These are phyloP conservation scores for Drosophila guanche DNA, from an alignment of 1,140 invertebrate genomes.

Conservation along the genomic window DNA sequence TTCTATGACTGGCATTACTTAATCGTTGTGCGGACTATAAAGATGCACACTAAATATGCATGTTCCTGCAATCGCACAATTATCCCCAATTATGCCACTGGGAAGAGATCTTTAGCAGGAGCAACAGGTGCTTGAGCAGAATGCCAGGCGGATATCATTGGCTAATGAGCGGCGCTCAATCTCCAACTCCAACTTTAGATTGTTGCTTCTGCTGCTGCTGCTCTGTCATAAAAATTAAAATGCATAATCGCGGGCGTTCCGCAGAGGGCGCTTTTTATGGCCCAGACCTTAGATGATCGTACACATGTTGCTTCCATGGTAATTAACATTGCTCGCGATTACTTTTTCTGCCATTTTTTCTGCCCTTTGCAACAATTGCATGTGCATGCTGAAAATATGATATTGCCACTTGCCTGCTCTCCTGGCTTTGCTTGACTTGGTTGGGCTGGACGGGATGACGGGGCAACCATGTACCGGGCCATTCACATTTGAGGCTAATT, in stretches of 20 bases:
- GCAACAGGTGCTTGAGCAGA: slow-evolving; percentile 45
- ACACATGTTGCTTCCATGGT: slow-evolving; percentile 11
- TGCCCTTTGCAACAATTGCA: slow-evolving; percentile 48
- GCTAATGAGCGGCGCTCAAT: slow-evolving; percentile 61
- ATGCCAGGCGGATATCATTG: slow-evolving; percentile 66
- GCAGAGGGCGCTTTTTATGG: slow-evolving; percentile 21
- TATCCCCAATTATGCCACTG: slow-evolving; percentile 77
- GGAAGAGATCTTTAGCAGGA: slow-evolving; percentile 42
- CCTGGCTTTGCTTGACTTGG: too few relatives aligned
- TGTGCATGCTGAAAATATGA: slow-evolving; percentile 52
- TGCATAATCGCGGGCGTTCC: slow-evolving; percentile 61
- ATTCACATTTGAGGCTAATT: slow-evolving; percentile 66
- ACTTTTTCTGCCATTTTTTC: slow-evolving; percentile 18
- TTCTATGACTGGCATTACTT: slow-evolving; percentile 48
- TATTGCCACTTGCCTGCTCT: slow-evolving; percentile 44
- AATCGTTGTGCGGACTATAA: slow-evolving; percentile 53
- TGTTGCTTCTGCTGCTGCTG: slow-evolving; percentile 10
- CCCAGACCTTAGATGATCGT: not conserved
- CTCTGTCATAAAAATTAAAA: slow-evolving; percentile 59
- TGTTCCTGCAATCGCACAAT: slow-evolving; percentile 73
- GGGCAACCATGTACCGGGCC: slow-evolving; percentile 25
- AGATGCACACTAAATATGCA: slow-evolving; percentile 51
- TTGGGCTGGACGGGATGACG: not conserved
- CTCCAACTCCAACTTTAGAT: slow-evolving; percentile 8
- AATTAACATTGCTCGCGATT: slow-evolving; percentile 59